Evolutionary conservation across 2,113 vertebrate species (phyloP).

Genomic region (Suricata suricatta): DNA sequence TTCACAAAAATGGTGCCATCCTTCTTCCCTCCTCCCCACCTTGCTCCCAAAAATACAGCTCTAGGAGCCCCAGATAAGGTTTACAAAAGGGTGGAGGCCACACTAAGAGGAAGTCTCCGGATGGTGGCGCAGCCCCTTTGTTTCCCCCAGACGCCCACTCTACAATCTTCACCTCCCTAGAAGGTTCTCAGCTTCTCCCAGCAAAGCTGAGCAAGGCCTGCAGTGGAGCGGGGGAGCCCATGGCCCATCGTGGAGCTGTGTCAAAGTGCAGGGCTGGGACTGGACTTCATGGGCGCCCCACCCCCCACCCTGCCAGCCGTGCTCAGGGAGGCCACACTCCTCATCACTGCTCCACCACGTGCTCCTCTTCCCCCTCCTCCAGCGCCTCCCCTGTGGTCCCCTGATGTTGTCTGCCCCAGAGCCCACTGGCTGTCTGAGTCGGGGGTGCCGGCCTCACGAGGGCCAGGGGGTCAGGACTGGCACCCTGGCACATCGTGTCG

Average conservation of each 20-base stretch:
- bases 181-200: constrained; percentile 56
- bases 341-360: constrained; percentile 92
- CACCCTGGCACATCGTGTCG: fast-evolving
- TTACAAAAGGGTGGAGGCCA: constrained; percentile 75
- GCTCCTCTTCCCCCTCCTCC: constrained; percentile 89
- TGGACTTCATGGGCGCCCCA: constrained; percentile 81
- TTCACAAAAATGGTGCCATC: neutral
- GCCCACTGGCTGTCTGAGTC: neutral
- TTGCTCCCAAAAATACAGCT: constrained; percentile 31
- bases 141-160: constrained; percentile 41
- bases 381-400: neutral
- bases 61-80: constrained; percentile 63
- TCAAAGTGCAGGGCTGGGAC: constrained; percentile 26
- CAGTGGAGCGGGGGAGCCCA: neutral
- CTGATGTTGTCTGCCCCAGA: neutral
- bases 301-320: constrained; percentile 93
- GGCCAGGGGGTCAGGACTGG: neutral
- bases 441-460: neutral
- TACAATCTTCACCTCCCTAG: constrained; percentile 7
- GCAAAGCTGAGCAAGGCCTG: neutral
- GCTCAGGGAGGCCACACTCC: constrained; percentile 77
- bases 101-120: constrained; percentile 54
- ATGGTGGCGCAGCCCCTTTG: constrained; percentile 57
- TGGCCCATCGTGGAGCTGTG: neutral
- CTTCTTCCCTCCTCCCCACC: neutral